Evolutionary conservation across 2,797 vertebrate species (phyloP), one percentile per base, ranked within the genome.

Genomic region (Chelmon rostratus): DNA sequence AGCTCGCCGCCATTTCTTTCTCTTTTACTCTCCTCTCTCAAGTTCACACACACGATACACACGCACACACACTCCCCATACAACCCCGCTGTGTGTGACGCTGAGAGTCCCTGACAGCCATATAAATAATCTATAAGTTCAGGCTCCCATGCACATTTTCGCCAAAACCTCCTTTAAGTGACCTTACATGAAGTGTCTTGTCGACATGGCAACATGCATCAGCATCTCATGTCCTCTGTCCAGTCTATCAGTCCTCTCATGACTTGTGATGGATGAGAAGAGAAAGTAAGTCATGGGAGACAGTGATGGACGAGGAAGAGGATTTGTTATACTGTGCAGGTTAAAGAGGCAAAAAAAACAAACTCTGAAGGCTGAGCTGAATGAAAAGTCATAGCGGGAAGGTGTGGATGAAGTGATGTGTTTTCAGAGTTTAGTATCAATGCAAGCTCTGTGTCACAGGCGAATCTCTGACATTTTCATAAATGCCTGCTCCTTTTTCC

Each of bases 81-180:
- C 58, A n/a, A n/a, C 54, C 91, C 84, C 0, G 40, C 83, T 85
- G 88, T 21, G 84, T 81, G 75, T 95, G 93, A 95, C 15, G 86
- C 84, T 92, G 92, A 95, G 83, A 86, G 87, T 88, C 87, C 83
- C 89, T 84, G 94, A 95, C 95, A 95, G 86, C 80, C 89, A 72
- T 82, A 95, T 95, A 91, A 96, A 96, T 95, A 95, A 95, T 96
- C 93, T 84, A 95, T 93, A 95, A 89, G 23, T 88, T 86, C 90
- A 77, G 81, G 79, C 73, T 83, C 82, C 76, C 59, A 68, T 53
- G 62, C 6, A 5, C 49, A 35, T 84, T 86, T 83, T 84, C 33
- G 31, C 68, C 69, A n/a, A 79, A 87, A 71, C 65, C 68, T 73
- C 75, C 86, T 84, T 84, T 70, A 46, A 71, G 78, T 58, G 13